Evolutionary conservation across 2,888 invertebrate genomes (phyloP).

Genomic region (Tenthredo notha): DNA sequence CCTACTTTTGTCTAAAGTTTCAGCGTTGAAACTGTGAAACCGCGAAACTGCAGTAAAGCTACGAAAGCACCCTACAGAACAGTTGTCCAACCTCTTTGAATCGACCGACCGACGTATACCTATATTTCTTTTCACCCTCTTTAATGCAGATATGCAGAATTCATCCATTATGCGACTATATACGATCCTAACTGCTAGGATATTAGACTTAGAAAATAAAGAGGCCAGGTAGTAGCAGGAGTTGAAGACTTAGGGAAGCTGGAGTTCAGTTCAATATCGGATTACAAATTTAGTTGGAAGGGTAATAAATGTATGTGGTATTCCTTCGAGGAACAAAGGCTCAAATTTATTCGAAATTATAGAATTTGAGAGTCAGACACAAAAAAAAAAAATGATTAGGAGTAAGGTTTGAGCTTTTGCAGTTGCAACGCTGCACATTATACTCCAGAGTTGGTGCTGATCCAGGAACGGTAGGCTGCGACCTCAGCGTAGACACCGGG

Average conservation of each 20-base stretch:
- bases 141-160: neutral
- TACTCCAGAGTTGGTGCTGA: constrained; percentile 60
- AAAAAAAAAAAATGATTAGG: neutral
- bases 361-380: neutral
- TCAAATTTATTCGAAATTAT: neutral
- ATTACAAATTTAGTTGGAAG: constrained; percentile 70
- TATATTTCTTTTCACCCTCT: neutral
- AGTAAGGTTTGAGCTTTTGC: no score
- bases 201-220: constrained; percentile 69
- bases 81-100: constrained; percentile 5
- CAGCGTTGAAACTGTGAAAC: constrained; percentile 30
- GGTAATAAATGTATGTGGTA: constrained; percentile 79
- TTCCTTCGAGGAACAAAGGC: constrained; percentile 76
- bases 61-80: neutral
- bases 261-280: neutral
- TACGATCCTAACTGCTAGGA: neutral
- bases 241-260: neutral
- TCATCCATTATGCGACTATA: neutral
- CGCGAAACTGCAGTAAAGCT: constrained; percentile 41
- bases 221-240: constrained; percentile 53
- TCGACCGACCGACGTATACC: neutral
- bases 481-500: constrained; percentile 80
- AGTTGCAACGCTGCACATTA: neutral
- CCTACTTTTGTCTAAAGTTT: constrained; percentile 25
- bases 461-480: constrained; percentile 78